phyloP scores from a whole-genome alignment of 2,113 vertebrate species.

The Micromys minutus region DNA sequence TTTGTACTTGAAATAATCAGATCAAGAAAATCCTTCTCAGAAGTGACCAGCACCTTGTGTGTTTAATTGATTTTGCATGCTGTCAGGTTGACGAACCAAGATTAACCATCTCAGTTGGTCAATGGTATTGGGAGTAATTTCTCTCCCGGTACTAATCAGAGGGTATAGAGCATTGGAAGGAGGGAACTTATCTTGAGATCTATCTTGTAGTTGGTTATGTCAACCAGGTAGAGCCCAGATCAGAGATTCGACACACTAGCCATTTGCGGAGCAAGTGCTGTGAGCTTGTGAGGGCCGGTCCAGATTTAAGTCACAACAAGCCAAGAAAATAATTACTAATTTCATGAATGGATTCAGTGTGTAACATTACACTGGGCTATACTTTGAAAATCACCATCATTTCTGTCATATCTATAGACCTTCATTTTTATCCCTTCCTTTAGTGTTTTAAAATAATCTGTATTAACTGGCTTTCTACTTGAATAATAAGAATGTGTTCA shows the following conservation, averaged over 20 bases:
- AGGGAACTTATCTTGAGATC: too few species aligned
- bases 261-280: background rate
- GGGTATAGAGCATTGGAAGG: too few species aligned
- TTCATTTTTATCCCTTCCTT: background rate
- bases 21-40: background rate
- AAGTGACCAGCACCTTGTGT: background rate
- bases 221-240: background rate
- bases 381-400: conserved; percentile 31
- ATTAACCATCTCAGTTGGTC: background rate
- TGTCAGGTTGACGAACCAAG: background rate
- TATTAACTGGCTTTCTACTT: conserved; percentile 32
- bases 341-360: background rate
- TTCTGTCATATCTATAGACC: background rate
- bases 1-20: background rate
- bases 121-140: background rate
- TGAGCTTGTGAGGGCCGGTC: background rate
- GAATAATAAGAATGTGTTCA: background rate
- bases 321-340: conserved; percentile 30
- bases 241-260: background rate
- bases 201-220: background rate
- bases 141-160: background rate
- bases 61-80: background rate
- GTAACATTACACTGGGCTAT: background rate
- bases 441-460: conserved; percentile 1
- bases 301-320: background rate